These are phyloP conservation scores for Piaya cayana DNA, from an alignment of 2,113 vertebrate genomes.

Conservation along the genomic window DNA sequence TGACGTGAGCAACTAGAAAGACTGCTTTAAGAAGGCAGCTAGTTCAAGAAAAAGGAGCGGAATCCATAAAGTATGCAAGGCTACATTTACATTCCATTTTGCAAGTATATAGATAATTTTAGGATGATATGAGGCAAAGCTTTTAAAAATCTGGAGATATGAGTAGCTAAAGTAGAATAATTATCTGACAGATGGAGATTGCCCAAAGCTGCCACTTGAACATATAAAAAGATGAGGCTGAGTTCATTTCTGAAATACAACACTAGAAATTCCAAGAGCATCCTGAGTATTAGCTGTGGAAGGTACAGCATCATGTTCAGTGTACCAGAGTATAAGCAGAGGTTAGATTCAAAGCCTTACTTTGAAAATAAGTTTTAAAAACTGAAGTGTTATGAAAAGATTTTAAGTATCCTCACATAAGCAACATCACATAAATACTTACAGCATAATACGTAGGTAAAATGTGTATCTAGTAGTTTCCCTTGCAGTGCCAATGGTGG, in stretches of 20 bases:
- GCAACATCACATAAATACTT: not conserved
- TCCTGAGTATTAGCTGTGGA: conserved; percentile 21
- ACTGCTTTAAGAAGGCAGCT: not conserved
- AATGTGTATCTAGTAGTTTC: not conserved
- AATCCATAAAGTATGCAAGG: not conserved
- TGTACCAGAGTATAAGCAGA: not conserved
- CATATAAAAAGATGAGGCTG: conserved; percentile 42
- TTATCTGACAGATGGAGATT: conserved; percentile 69
- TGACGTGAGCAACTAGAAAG: not conserved
- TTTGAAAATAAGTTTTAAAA: not conserved
- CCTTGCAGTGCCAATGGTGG: not conserved
- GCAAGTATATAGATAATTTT: conserved; percentile 43
- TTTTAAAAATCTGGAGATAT: conserved; percentile 61
- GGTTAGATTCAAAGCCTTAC: not conserved
- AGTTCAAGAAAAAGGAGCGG: not conserved
- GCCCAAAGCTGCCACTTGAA: conserved; percentile 60
- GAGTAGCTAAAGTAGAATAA: conserved; percentile 58
- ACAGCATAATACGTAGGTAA: not conserved
- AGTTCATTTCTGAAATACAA: conserved; percentile 29
- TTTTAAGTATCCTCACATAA: not conserved
- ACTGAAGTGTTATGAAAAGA: not conserved
- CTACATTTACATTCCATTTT: conserved; percentile 32
- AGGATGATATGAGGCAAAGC: conserved; percentile 46
- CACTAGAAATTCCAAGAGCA: conserved; percentile 52
- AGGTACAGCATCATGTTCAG: conserved; percentile 31